Evolutionary conservation across 2,113 vertebrate genomes (phyloP).

Genomic region (Corythornis cristatus): DNA sequence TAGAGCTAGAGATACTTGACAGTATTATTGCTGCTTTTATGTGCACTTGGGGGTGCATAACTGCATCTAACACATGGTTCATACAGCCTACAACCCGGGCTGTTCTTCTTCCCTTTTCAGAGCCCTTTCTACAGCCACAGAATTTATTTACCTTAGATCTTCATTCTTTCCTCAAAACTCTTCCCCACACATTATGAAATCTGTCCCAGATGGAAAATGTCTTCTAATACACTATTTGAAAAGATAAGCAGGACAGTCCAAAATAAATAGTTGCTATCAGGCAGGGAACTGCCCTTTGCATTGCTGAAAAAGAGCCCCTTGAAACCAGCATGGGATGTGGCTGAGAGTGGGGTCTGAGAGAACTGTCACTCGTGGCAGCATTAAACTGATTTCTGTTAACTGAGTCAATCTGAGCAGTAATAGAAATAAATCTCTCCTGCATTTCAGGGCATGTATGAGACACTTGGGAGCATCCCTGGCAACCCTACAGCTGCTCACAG

Average conservation of each 20-base stretch:
- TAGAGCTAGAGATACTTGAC: background rate
- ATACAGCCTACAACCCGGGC: background rate
- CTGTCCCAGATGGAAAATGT: background rate
- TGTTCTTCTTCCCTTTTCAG: background rate
- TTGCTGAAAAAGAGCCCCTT: background rate
- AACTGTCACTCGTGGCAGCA: background rate
- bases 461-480: background rate
- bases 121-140: background rate
- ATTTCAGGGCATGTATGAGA: background rate
- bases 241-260: background rate
- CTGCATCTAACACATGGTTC: background rate
- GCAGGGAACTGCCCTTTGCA: background rate
- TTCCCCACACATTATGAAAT: background rate
- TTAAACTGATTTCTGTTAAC: background rate
- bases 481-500: background rate
- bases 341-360: background rate
- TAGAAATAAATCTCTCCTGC: background rate
- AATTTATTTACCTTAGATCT: background rate
- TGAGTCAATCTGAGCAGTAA: background rate
- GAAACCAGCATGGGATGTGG: background rate
- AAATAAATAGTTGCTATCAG: background rate
- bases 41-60: background rate
- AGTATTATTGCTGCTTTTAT: background rate
- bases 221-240: background rate
- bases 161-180: background rate